These are phyloP conservation scores for Scaptomyza reducta DNA, from an alignment of 2,888 invertebrate species.

Conservation along the genomic window DNA sequence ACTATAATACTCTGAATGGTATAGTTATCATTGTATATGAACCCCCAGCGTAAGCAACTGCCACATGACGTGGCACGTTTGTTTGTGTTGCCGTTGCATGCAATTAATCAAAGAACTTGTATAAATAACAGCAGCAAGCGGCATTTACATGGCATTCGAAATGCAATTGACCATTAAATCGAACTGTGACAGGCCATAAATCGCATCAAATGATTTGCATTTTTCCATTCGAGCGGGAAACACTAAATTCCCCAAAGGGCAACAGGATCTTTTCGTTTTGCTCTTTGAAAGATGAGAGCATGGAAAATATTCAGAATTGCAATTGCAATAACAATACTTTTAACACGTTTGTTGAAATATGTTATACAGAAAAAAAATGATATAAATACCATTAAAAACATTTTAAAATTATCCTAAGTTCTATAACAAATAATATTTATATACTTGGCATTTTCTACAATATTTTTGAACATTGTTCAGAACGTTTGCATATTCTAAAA, in stretches of 20 bases:
- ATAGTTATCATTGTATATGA: slow-evolving; percentile 13
- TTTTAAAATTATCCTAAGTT: no score
- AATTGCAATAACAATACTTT: no score
- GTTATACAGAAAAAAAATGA: no score
- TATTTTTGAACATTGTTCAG: no score
- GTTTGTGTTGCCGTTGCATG: neutral
- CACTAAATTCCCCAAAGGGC: slow-evolving; percentile 12
- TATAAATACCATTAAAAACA: no score
- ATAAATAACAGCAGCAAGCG: slow-evolving; percentile 7
- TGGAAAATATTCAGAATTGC: no score
- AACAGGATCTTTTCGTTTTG: neutral
- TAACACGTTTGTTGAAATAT: no score
- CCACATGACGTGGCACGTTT: slow-evolving; percentile 33
- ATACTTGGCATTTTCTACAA: no score
- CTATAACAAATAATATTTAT: no score
- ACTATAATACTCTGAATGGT: neutral
- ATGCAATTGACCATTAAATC: slow-evolving; percentile 72
- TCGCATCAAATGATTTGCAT: slow-evolving; percentile 65
- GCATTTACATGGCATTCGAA: slow-evolving; percentile 59
- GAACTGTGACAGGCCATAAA: slow-evolving; percentile 53
- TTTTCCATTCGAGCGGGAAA: slow-evolving; percentile 34
- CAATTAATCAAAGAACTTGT: slow-evolving; percentile 64
- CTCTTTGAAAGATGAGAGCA: no score
- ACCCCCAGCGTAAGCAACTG: slow-evolving; percentile 7
- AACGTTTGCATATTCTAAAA: no score